Evolutionary conservation across 2,113 vertebrate genomes (phyloP), one percentile per base, ranked within the genome.

Genomic region (Oreotrochilus melanogaster): DNA sequence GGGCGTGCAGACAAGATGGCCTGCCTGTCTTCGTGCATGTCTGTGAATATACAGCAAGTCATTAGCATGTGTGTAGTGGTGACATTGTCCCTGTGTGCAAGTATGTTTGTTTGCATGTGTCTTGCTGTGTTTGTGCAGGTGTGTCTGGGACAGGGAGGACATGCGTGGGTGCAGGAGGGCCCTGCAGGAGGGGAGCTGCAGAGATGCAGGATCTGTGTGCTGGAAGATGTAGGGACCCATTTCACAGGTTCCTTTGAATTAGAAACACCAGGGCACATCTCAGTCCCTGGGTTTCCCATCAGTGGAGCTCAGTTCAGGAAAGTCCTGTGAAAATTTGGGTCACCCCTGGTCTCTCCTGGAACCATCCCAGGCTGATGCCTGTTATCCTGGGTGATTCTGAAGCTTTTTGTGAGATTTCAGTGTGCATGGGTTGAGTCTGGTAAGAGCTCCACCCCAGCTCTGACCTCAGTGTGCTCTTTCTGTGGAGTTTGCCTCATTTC

Each of bases 21-120:
- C 43, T 0, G 0, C 1, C 8, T 27, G 24, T 35, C 37, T 70
- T 35, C 72, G 4, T 15, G 15, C 12, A 12, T 4, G 14, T 31
- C 67, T 4, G 1, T n/a, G 50, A 43, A 39, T 5, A 47, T 4
- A 39, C 0, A 3, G 39, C 19, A 16, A 27, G 51, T 9, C 9
- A 8, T 31, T 31, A 6, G 47, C 0, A 2, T 14, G 27, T 50
- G 42, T 13, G 53, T 47, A n/a, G 21, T 0, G 6, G 62, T 33
- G 57, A 33, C 54, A 51, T 14, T 10, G 24, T 27, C 39, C 35
- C 37, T 45, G 14, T 14, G 37, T 22, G 47, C 0, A 2, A 64
- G 50, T 6, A 1, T 33, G 33, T n/a, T 50, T 42, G 67, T 57
- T 74, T 73, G 53, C 14, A 66, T 2, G 1, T 23, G 43, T 69